Conservation (phyloP, 2,888 invertebrate species). For the Seira sanloemensis region DNA sequence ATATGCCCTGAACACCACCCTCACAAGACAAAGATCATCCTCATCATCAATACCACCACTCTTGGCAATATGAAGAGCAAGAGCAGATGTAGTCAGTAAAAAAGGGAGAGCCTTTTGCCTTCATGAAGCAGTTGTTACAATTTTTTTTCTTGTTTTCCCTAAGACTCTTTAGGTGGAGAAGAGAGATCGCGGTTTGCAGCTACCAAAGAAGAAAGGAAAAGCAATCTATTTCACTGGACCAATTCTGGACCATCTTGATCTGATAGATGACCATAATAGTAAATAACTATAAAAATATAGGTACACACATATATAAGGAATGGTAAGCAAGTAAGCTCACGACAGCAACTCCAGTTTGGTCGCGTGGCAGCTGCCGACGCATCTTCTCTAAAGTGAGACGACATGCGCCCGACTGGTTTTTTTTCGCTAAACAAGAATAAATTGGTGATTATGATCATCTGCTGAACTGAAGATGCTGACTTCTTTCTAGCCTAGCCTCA, state of each 20-base stretch:
- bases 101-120: not conserved
- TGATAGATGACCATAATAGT: too few species aligned
- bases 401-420: slow-evolving; percentile 57
- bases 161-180: too few species aligned
- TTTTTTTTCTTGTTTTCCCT: slow-evolving; percentile 1
- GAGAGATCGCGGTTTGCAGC: slow-evolving; percentile 28
- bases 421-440: not conserved
- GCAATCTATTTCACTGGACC: not conserved
- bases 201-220: not conserved
- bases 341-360: slow-evolving; percentile 47
- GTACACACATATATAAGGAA: not conserved
- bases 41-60: too few species aligned
- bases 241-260: not conserved
- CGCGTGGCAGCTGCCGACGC: slow-evolving; percentile 67
- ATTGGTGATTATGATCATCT: not conserved
- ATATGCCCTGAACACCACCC: too few species aligned
- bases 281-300: too few species aligned
- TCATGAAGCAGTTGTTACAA: slow-evolving; percentile 30
- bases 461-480: not conserved
- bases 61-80: too few species aligned
- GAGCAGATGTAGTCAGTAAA: slow-evolving; percentile 26
- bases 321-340: not conserved
- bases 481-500: not conserved
- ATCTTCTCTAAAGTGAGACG: slow-evolving; percentile 35
- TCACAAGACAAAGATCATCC: too few species aligned